Evolutionary conservation across 2,113 vertebrate species (phyloP), one percentile per base, ranked within the genome.

Genomic region (Daubentonia madagascariensis): DNA sequence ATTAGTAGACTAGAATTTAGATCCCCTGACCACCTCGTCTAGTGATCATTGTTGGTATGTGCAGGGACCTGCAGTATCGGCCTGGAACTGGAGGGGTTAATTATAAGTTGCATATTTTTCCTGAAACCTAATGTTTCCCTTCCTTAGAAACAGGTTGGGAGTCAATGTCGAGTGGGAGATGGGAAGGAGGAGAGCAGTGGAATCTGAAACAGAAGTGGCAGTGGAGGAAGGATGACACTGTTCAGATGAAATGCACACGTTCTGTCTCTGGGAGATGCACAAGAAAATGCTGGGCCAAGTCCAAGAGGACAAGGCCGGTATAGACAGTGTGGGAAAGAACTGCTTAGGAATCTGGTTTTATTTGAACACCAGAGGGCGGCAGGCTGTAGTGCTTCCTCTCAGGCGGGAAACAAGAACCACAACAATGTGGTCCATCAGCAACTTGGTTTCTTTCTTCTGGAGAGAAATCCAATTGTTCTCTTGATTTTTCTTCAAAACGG

Each of bases 301-400:
- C 30, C 48, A 4, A 25, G 92, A 43, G 43, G 48, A 14, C 0
- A 1, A 67, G 35, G 80, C 63, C 3, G 48, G 35, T 0, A 5
- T 1, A 5, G 63, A 32, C 37, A 4, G 14, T 0, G 14, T 1
- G 37, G 72, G 11, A 17, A 50, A 90, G 43, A 7, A 20, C 50
- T 23, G 3, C 59, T 25, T 22, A 68, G 80, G 72, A 79, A 1
- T 3, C 5, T 76, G 89, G 48, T 87, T 96, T 95, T 76, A 95
- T 86, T 85, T 97, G 97, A 97, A 98, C 98, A 98, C 98, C 30
- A 99, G 98, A 98, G 98, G 98, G 98, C 98, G 96, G 65, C 37
- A 97, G 83, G 59, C 3, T 18, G 59, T 17, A 57, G 37, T 11
- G 57, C 94, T 96, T 97, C 89, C 96, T 97, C 93, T 70, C 76